A percentile compares a stretch with the other conserved stretches of the same genome.
Conservation (phyloP, 53 echinoderm and acorn worm species). For the Mesocentrotus franciscanus region DNA sequence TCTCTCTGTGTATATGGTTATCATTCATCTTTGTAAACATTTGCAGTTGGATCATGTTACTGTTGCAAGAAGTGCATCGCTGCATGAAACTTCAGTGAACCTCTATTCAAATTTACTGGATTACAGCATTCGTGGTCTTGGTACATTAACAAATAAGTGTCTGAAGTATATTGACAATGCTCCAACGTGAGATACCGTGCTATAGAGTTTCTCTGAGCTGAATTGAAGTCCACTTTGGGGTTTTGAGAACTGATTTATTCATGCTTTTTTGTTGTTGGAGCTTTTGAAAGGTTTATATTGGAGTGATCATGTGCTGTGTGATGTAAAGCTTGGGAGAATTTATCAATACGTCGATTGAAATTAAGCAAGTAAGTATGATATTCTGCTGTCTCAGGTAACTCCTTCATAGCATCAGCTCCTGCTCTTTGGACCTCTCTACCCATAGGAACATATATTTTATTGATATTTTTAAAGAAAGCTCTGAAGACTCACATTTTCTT, state of each 20-base stretch:
- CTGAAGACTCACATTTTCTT: no score
- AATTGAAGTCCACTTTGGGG: not conserved
- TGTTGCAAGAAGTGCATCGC: constrained; percentile 15
- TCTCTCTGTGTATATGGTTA: not conserved
- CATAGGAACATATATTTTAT: no score
- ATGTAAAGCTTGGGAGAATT: not conserved
- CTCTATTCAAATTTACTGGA: constrained; percentile 12
- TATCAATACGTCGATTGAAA: not conserved
- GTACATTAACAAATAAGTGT: not conserved
- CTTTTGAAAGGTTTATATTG: not conserved
- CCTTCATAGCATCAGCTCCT: no score
- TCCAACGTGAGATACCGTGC: not conserved
- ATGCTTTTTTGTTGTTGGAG: not conserved
- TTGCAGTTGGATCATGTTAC: constrained; percentile 19
- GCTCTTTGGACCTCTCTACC: no score
- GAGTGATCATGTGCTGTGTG: not conserved
- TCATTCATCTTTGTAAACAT: not conserved
- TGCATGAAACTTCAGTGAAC: not conserved
- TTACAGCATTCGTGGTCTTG: not conserved
- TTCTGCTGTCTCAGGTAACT: not conserved
- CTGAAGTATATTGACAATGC: constrained; percentile 2
- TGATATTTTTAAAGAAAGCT: no score
- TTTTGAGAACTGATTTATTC: not conserved
- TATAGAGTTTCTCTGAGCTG: not conserved
- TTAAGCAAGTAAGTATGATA: constrained; percentile 6